Percentiles rank a stretch among this genome's conserved stretches.
phyloP scores from a whole-genome alignment of 2,113 vertebrate species.

The Calonectris borealis region DNA sequence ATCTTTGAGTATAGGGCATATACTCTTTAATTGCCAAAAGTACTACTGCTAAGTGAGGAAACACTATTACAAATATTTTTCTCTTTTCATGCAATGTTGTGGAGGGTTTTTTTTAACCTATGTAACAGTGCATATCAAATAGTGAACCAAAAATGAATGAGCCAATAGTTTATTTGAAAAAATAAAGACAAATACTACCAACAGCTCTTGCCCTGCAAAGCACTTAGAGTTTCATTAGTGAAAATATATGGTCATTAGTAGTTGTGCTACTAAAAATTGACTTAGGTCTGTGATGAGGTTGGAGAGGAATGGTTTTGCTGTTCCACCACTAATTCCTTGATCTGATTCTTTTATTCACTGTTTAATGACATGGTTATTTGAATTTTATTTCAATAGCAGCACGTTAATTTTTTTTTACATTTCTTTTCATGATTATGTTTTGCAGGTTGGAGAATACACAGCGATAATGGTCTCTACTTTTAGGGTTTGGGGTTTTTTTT shows the following conservation, averaged over 20 bases:
- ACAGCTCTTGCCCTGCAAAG: background rate
- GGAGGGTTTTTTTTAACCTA: background rate
- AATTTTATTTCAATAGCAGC: background rate
- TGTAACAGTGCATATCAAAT: background rate
- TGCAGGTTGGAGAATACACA: background rate
- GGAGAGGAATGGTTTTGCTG: background rate
- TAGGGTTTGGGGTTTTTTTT: fast-evolving
- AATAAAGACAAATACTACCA: background rate
- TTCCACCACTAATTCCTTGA: background rate
- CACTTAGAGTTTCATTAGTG: background rate
- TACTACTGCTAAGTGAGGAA: background rate
- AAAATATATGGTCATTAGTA: background rate
- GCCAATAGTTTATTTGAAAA: background rate
- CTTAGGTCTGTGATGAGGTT: background rate
- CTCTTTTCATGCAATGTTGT: background rate
- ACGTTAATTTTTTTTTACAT: background rate
- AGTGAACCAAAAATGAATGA: background rate
- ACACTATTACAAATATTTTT: background rate
- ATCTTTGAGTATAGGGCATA: background rate
- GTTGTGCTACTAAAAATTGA: background rate
- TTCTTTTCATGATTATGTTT: background rate
- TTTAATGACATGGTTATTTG: background rate
- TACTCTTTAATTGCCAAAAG: background rate
- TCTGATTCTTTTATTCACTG: background rate
- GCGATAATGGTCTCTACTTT: background rate